phyloP scores from a whole-genome alignment of 2,888 invertebrate species.

The Heliconius cydno region DNA sequence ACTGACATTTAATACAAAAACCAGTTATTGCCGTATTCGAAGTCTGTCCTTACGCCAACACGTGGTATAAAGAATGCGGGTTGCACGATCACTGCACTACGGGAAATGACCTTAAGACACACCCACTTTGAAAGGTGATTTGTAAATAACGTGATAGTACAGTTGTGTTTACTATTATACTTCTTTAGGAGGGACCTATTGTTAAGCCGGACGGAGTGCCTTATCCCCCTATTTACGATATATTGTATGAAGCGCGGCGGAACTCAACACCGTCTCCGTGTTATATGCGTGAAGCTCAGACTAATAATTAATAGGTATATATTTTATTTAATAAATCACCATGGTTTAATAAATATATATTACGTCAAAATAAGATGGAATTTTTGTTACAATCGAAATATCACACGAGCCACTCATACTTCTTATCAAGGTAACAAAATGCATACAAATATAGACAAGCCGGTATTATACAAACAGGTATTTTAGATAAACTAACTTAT shows the following conservation, averaged over 20 bases:
- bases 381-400: background rate
- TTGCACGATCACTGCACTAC: slow-evolving; percentile 28
- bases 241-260: no score
- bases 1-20: background rate
- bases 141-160: background rate
- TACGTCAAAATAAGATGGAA: background rate
- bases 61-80: slow-evolving; percentile 36
- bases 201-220: background rate
- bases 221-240: no score
- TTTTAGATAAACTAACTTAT: background rate
- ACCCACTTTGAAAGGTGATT: slow-evolving; percentile 30
- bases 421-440: slow-evolving; percentile 9
- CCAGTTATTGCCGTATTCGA: background rate
- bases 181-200: background rate
- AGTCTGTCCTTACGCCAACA: slow-evolving; percentile 16
- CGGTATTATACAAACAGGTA: slow-evolving; percentile 1
- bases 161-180: background rate
- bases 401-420: slow-evolving; percentile 8
- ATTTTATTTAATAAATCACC: no score
- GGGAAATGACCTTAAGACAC: slow-evolving; percentile 57
- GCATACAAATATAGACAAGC: slow-evolving; percentile 7
- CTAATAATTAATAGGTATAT: no score
- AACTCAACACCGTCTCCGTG: no score
- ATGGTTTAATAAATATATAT: no score
- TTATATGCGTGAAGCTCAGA: no score